Evolutionary conservation across 2,797 vertebrate species (phyloP).

Genomic region (Neoniphon sammara): DNA sequence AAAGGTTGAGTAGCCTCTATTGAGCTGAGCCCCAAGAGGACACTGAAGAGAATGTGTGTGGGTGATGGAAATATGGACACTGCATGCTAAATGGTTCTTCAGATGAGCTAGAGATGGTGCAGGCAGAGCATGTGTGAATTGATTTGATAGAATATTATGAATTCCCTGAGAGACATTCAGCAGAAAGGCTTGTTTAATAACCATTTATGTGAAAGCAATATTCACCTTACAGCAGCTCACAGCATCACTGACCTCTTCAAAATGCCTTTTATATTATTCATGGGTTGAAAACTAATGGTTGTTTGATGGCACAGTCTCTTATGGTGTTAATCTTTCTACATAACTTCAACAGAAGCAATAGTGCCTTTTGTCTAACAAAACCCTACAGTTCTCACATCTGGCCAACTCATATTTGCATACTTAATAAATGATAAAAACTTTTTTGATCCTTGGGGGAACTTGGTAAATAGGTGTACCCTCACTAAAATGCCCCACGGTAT

Average conservation of each 20-base stretch:
- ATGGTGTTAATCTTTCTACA: neutral
- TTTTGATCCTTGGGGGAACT: neutral
- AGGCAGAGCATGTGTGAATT: neutral
- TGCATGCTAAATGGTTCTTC: slow-evolving; percentile 43
- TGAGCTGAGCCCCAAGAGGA: slow-evolving; percentile 6
- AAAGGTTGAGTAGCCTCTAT: slow-evolving; percentile 51
- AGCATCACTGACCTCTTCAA: neutral
- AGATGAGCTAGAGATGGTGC: slow-evolving; percentile 5
- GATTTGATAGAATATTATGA: slow-evolving; percentile 1
- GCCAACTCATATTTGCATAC: neutral
- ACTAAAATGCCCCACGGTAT: neutral
- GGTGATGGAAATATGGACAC: slow-evolving; percentile 2
- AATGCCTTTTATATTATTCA: neutral
- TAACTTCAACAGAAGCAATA: neutral
- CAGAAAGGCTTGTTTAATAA: neutral
- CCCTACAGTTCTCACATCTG: neutral
- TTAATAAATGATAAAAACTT: no score
- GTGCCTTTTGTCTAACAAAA: neutral
- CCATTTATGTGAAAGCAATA: slow-evolving; percentile 6
- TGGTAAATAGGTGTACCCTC: neutral
- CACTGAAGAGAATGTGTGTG: neutral
- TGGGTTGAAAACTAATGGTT: neutral
- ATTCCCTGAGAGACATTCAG: slow-evolving; percentile 5
- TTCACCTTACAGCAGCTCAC: neutral
- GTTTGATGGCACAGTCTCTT: neutral